Evolutionary conservation across 2,888 invertebrate genomes (phyloP).

Genomic region (Tachina fera): DNA sequence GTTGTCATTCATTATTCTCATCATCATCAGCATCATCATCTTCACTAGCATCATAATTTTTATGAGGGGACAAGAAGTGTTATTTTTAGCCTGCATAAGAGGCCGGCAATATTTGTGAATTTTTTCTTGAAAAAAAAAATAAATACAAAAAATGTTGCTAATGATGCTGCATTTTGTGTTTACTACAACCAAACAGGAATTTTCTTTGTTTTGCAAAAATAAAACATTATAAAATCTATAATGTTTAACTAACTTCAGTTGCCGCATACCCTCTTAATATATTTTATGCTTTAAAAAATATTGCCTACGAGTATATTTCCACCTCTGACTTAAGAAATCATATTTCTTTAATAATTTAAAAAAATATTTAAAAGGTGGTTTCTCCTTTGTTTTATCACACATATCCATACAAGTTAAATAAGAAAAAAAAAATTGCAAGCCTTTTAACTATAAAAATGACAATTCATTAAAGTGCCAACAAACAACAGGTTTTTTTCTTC

Average conservation of each 20-base stretch:
- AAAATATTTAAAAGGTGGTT: constrained; percentile 57
- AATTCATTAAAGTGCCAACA: constrained; percentile 69
- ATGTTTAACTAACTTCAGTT: constrained; percentile 9
- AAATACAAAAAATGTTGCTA: constrained; percentile 34
- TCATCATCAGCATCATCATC: constrained; percentile 31
- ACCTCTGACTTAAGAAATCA: constrained; percentile 2
- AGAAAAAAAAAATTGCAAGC: constrained; percentile 54
- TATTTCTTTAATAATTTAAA: constrained; percentile 31
- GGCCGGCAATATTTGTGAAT: constrained; percentile 42
- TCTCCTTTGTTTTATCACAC: constrained; percentile 10
- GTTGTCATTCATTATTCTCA: not conserved
- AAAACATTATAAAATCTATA: constrained; percentile 6
- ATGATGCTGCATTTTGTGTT: constrained; percentile 23
- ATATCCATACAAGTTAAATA: constrained; percentile 33
- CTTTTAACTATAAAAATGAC: constrained; percentile 59
- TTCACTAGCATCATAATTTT: not conserved
- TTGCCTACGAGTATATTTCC: not conserved
- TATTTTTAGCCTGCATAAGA: constrained; percentile 6
- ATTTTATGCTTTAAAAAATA: not conserved
- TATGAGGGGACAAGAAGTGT: constrained; percentile 28
- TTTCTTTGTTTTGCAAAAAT: constrained; percentile 38
- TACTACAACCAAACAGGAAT: constrained; percentile 59
- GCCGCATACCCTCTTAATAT: not conserved
- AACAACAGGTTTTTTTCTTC: constrained; percentile 63
- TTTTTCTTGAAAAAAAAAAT: too few relatives aligned